Base-by-base conservation (phyloP, 2,888 invertebrate genomes). In the Arrhopalites spinosus region DNA sequence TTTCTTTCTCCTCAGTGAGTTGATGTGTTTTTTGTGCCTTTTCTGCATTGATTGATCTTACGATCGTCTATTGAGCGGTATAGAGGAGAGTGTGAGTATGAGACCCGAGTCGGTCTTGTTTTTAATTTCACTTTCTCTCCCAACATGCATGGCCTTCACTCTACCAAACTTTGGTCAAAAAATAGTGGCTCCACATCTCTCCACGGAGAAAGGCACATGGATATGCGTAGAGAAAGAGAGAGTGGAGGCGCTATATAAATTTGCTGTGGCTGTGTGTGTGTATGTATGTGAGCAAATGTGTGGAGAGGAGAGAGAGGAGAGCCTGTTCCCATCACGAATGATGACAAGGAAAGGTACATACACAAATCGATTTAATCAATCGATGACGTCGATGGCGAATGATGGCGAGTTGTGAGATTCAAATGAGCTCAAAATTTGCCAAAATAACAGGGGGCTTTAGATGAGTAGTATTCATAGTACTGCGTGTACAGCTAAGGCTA, bases 291-390 rank as follows among this genome's bases (percentile, higher is more conserved):
- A 36, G 36, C n/a, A 1, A 20, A 17, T 64, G 64, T 59, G 36
- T 36, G n/a, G n/a, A 36, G 36, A 36, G 3, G 36, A 8, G 8
- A 7, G 36, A 8, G 8, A 7, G 36, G 36, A 36, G 36, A 36
- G 36, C 20, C n/a, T 59, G 23, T 27, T 20, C 59, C 13, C n/a
- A 27, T 59, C 27, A 27, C 13, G 36, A 63, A 47, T 43, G 72
- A 47, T 43, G 79, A 78, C 78, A 79, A 80, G 78, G 79, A 74
- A 78, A 80, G 80, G 80, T 82, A 82, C 80, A 72, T 72, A 72
- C 63, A 50, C n/a, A 61, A 72, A 72, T 72, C 72, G 72, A 72
- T 72, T 30, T 30, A 53, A 69, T 79, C 80, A 79, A 78, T 78
- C 77, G 71, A 77, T 71, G 74, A 79, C 79, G 79, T 80, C 80